These are phyloP conservation scores for Acanthis flammea DNA, from an alignment of 2,797 vertebrate species.

Conservation along the genomic window DNA sequence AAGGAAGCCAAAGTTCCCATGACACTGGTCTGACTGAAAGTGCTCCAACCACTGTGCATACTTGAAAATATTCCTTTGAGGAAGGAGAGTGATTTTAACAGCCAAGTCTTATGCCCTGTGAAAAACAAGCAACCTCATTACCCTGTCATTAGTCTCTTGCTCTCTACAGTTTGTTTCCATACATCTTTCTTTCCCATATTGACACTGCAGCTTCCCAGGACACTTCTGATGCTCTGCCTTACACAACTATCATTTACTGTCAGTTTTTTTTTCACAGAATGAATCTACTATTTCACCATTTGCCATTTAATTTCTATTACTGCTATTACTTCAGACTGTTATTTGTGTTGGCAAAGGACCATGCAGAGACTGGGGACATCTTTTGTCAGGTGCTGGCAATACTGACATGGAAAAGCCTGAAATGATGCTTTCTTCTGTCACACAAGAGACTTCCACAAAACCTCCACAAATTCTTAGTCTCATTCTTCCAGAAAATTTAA, in stretches of 20 bases:
- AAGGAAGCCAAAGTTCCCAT: not conserved
- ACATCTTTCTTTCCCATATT: not conserved
- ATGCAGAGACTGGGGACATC: not conserved
- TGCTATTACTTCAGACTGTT: not conserved
- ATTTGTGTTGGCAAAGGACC: constrained; percentile 4
- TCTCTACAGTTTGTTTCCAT: not conserved
- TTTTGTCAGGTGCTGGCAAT: not conserved
- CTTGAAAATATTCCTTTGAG: not conserved
- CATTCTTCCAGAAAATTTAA: not conserved
- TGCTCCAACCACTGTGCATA: not conserved
- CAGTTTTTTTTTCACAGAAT: not conserved
- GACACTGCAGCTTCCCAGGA: constrained; percentile 10
- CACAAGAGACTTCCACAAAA: not conserved
- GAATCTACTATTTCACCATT: not conserved
- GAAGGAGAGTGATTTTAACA: not conserved
- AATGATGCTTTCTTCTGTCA: not conserved
- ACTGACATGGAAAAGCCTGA: not conserved
- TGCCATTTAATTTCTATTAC: not conserved
- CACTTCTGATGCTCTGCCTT: not conserved
- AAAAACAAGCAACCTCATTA: constrained; percentile 25
- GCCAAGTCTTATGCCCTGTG: not conserved
- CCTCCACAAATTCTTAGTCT: not conserved
- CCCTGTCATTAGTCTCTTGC: not conserved
- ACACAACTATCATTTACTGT: not conserved
- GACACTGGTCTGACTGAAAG: not conserved